Evolutionary conservation across 2,113 vertebrate species (phyloP).

Genomic region (Scophthalmus maximus): DNA sequence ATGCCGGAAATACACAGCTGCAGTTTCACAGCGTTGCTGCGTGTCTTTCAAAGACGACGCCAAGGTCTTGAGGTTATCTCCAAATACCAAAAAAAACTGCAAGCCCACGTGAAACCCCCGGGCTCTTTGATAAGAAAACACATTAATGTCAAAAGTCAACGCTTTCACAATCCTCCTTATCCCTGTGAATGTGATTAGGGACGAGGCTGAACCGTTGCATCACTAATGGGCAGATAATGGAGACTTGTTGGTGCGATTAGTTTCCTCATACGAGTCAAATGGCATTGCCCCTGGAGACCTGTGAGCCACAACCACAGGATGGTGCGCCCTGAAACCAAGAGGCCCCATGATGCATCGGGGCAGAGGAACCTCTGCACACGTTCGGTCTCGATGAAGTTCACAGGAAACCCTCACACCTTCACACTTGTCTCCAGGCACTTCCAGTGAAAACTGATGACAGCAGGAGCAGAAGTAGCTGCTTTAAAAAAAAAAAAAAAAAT

Average conservation of each 20-base stretch:
- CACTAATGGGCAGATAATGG: not conserved
- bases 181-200: not conserved
- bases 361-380: too few relatives aligned
- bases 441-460: too few relatives aligned
- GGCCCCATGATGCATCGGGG: too few relatives aligned
- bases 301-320: constrained; percentile 11
- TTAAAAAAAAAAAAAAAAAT: too few relatives aligned
- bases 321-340: too few relatives aligned
- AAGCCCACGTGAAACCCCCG: constrained; percentile 7
- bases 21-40: not conserved
- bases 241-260: not conserved
- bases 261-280: too few relatives aligned
- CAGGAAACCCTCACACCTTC: too few relatives aligned
- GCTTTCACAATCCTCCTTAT: not conserved
- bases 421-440: too few relatives aligned
- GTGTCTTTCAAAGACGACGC: not conserved
- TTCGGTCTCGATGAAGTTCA: too few relatives aligned
- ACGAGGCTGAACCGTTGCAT: not conserved
- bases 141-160: not conserved
- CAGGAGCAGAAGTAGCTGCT: too few relatives aligned
- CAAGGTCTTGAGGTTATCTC: not conserved
- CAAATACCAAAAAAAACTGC: not conserved
- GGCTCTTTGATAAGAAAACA: constrained; percentile 4
- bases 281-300: too few relatives aligned
- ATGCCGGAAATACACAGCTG: too few relatives aligned